Conservation (phyloP, 2,797 vertebrate species). For the Arctocebus calabarensis region DNA sequence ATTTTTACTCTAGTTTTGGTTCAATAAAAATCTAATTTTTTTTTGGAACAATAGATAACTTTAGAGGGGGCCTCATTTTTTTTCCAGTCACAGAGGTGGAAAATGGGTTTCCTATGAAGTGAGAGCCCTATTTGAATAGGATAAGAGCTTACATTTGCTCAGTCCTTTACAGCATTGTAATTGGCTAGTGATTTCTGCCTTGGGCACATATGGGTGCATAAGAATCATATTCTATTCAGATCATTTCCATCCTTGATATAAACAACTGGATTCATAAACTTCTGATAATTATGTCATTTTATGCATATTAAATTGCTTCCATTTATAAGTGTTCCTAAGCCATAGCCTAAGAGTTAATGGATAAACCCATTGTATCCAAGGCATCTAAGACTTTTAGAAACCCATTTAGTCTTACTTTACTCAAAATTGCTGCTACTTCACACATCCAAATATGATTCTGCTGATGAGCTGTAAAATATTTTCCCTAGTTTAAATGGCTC, state of each 20-base stretch:
- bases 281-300: neutral
- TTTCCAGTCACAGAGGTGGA: neutral
- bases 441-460: neutral
- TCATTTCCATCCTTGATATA: neutral
- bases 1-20: neutral
- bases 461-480: neutral
- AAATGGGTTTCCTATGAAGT: neutral
- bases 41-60: neutral
- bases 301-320: neutral
- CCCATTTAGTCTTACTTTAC: neutral
- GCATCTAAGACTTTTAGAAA: neutral
- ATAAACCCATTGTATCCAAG: neutral
- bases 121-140: neutral
- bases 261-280: neutral
- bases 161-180: neutral
- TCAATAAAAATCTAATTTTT: neutral
- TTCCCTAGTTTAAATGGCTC: slow-evolving; percentile 32
- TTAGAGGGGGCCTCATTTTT: neutral
- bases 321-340: neutral
- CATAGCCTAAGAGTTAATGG: neutral
- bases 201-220: neutral
- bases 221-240: neutral
- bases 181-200: neutral
- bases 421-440: neutral
- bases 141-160: neutral